Conservation (phyloP, 2,888 invertebrate species). For the Zelleria hepariella region DNA sequence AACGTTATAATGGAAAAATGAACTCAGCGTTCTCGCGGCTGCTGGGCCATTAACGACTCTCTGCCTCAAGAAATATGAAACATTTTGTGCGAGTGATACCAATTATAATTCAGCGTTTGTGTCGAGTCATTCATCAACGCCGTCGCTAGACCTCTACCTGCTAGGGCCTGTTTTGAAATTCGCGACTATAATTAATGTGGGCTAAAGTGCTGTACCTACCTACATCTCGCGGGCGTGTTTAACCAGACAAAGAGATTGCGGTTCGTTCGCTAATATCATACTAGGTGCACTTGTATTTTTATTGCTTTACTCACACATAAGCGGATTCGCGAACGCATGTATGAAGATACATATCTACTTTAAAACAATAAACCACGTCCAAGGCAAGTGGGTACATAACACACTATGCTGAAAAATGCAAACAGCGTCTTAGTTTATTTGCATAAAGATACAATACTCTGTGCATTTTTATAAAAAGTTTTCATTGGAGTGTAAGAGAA, state of each 20-base stretch:
- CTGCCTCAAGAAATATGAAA: slow-evolving; percentile 12
- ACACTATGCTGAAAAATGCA: not conserved
- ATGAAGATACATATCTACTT: too few relatives aligned
- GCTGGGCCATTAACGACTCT: slow-evolving; percentile 8
- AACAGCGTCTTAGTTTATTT: not conserved
- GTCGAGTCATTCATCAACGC: slow-evolving; percentile 24
- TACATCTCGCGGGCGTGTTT: slow-evolving; percentile 13
- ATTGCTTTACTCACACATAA: too few relatives aligned
- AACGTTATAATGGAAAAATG: slow-evolving; percentile 17
- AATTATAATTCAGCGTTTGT: slow-evolving; percentile 19
- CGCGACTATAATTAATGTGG: slow-evolving; percentile 15
- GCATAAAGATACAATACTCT: not conserved
- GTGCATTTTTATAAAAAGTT: not conserved
- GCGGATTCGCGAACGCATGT: too few relatives aligned
- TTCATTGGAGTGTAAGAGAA: slow-evolving; percentile 13
- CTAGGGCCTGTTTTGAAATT: slow-evolving; percentile 18
- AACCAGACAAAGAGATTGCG: slow-evolving; percentile 5
- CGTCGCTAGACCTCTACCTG: slow-evolving; percentile 19
- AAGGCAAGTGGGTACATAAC: not conserved
- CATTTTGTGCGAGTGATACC: slow-evolving; percentile 11
- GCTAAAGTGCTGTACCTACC: slow-evolving; percentile 12
- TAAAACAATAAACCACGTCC: not conserved
- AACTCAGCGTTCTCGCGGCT: not conserved
- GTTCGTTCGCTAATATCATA: not conserved
- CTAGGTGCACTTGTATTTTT: slow-evolving; percentile 1